These are phyloP conservation scores for Cardiocondyla obscurior DNA, from an alignment of 1,140 invertebrate species.

Conservation along the genomic window DNA sequence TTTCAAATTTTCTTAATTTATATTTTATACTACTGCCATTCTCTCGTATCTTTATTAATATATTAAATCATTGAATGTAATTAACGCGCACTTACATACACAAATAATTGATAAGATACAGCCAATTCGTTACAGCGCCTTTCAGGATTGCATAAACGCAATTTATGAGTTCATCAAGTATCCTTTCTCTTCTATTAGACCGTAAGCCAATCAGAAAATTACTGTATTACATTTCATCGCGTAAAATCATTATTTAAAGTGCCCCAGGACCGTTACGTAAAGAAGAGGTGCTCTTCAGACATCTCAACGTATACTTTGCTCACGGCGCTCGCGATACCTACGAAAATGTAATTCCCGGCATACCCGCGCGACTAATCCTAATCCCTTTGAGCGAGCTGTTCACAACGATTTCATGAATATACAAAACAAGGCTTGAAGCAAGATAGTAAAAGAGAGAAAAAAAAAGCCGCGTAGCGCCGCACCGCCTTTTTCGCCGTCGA, in stretches of 20 bases:
- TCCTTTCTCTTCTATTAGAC: neutral
- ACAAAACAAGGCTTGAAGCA: constrained; percentile 16
- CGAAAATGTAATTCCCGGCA: constrained; percentile 34
- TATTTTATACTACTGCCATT: neutral
- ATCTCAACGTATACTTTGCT: neutral
- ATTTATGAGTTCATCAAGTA: neutral
- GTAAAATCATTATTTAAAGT: constrained; percentile 49
- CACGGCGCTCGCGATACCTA: neutral
- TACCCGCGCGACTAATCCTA: constrained; percentile 37
- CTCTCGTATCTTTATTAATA: neutral
- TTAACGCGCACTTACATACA: neutral
- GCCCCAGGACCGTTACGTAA: constrained; percentile 2
- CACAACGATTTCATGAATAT: constrained; percentile 52
- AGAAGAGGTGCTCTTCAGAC: neutral
- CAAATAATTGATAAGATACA: neutral
- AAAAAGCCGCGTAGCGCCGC: neutral
- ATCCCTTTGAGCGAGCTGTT: constrained; percentile 38
- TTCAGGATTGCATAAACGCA: neutral
- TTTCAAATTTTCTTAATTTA: neutral
- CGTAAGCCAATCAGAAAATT: constrained; percentile 20
- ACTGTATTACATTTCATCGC: constrained; percentile 15
- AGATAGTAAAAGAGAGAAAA: too few relatives aligned
- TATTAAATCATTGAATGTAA: neutral
- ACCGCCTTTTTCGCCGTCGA: constrained; percentile 39
- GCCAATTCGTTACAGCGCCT: neutral